Evolutionary conservation across 2,888 invertebrate species (phyloP), one percentile per base, ranked within the genome.

Genomic region (Agrilus biguttatus): DNA sequence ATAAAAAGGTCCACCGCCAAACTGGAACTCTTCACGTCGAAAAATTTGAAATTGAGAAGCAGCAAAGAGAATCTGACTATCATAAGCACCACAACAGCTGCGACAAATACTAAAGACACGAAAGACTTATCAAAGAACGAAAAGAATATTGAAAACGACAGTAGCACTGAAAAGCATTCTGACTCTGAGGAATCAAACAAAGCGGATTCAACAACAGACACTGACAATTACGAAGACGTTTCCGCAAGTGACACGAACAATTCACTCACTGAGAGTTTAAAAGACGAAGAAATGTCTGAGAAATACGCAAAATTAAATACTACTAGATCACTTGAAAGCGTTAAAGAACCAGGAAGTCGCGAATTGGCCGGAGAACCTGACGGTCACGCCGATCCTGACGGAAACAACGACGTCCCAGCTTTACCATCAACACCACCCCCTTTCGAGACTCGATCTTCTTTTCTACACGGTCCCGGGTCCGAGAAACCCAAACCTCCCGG

Each of bases 331-430:
- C 43, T 43, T 37, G 8, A 41, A 5, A 48, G 42, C 37, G 47
- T 51, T 37, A 47, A 47, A 8, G 53, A 55, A 17, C 50, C 59
- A 1, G 58, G 74, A 48, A 84, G 82, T 59, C 71, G 87, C 23
- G 87, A 88, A 56, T 66, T 81, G 50, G 87, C 86, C 8, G 88
- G 87, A 8, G 87, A 86, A 55, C 88, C 88, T 1, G 88, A 88
- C 55, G 87, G 88, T n/a, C 76, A 83, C 53, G 86, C 87, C 12
- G 87, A 87, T 65, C 83, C 85, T 1, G 85, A 84, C 55, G 79
- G 80, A 36, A 66, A 72, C 2, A 70, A 70, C 19, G 80, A 80
- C 60, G 77, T 81, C 1, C 79, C 83, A 1, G 78, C 78, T 5
- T 62, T 85, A 44, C 83, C 84, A 0, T 73, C 76, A 45, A 77